Conservation (phyloP, 1,140 invertebrate species). For the Listronotus oregonensis region DNA sequence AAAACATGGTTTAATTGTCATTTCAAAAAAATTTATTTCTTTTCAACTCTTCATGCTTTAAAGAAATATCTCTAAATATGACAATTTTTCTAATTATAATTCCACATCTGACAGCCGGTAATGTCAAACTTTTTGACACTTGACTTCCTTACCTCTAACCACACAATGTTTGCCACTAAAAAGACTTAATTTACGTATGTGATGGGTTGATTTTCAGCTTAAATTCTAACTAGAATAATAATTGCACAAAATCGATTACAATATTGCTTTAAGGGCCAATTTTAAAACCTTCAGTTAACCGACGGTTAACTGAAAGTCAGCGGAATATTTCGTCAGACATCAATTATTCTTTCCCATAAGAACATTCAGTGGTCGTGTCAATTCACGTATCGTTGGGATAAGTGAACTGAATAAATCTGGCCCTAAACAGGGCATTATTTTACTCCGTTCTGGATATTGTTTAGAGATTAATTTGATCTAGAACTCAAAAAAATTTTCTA, state of each 20-base stretch:
- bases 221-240: conserved; percentile 30
- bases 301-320: not conserved
- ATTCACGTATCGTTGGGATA: too few species aligned
- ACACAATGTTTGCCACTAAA: not conserved
- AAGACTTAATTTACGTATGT: conserved; percentile 1
- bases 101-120: not conserved
- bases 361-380: too few species aligned
- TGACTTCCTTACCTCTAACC: not conserved
- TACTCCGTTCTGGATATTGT: not conserved
- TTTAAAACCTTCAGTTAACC: not conserved
- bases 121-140: not conserved
- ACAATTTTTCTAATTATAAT: not conserved
- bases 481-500: not conserved
- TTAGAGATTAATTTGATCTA: not conserved
- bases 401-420: too few species aligned
- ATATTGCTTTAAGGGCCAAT: conserved; percentile 35
- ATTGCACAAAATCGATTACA: conserved; percentile 43
- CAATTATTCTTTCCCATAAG: not conserved
- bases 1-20: too few species aligned
- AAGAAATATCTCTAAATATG: too few species aligned
- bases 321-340: not conserved
- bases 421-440: not conserved
- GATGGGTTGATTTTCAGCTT: conserved; percentile 18
- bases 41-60: too few species aligned
- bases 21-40: too few species aligned